These are phyloP conservation scores for Nemurella pictetii DNA, from an alignment of 2,888 invertebrate genomes.

Conservation along the genomic window DNA sequence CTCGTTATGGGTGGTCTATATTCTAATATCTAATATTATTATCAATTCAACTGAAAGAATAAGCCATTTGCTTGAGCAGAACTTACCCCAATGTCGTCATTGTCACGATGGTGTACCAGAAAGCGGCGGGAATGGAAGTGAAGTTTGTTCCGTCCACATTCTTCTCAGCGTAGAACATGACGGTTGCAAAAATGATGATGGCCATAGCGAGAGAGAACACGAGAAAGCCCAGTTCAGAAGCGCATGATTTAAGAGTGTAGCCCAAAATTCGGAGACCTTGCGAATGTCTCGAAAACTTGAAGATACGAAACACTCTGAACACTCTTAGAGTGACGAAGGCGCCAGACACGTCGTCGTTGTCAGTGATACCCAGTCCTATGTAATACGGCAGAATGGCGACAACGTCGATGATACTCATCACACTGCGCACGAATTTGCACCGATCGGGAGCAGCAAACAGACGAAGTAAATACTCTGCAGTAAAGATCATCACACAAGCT, in stretches of 20 bases:
- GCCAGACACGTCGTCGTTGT: constrained; percentile 98
- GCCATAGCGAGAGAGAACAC: constrained; percentile 99
- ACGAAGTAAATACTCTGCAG: constrained; percentile 93
- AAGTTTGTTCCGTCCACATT: constrained; percentile 96
- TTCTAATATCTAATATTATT: too few species aligned
- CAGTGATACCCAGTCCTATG: constrained; percentile 95
- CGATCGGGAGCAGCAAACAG: constrained; percentile 98
- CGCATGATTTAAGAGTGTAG: constrained; percentile 98
- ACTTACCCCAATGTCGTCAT: constrained; percentile 99
- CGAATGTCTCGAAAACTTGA: constrained; percentile 99
- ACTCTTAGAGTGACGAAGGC: constrained; percentile 98
- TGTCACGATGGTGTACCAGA: constrained; percentile 99
- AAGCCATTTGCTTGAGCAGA: too few species aligned
- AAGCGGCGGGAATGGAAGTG: constrained; percentile 98
- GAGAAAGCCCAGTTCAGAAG: constrained; percentile 97
- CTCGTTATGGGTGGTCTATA: too few species aligned
- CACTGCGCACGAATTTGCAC: constrained; percentile 95
- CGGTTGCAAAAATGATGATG: constrained; percentile 99
- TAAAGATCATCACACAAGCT: constrained; percentile 99
- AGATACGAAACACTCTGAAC: constrained; percentile 99
- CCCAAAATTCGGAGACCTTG: constrained; percentile 98
- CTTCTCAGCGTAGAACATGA: constrained; percentile 99
- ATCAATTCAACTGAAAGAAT: too few species aligned
- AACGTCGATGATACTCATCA: constrained; percentile 99
- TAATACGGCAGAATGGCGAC: constrained; percentile 99